phyloP scores from a whole-genome alignment of 2,113 vertebrate species.

The Gnathonemus longibarbis region DNA sequence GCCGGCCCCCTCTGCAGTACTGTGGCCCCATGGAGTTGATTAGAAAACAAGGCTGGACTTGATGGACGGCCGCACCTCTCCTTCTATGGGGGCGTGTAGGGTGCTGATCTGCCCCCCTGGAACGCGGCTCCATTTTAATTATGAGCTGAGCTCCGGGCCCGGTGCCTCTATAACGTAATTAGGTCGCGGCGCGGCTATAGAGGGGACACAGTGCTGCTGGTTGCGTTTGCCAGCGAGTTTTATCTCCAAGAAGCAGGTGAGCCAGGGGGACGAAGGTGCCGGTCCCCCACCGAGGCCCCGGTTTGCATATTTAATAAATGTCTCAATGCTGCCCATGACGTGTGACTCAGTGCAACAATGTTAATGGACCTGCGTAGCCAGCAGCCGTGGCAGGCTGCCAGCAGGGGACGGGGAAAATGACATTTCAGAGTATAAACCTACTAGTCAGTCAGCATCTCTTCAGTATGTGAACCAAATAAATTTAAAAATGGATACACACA shows the following conservation, averaged over 20 bases:
- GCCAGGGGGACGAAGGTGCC: not conserved
- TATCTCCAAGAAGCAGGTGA: not conserved
- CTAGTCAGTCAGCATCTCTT: not conserved
- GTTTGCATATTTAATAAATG: not conserved
- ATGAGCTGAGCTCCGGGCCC: not conserved
- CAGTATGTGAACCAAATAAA: not conserved
- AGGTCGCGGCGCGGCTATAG: not conserved
- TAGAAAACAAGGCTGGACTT: conserved; percentile 11
- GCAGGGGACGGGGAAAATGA: not conserved
- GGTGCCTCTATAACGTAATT: not conserved
- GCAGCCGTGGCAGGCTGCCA: not conserved
- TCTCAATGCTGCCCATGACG: not conserved
- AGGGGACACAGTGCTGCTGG: not conserved
- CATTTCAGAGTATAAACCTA: not conserved
- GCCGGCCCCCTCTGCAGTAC: not conserved
- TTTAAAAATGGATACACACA: not conserved
- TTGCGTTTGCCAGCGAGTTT: not conserved
- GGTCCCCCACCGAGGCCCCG: not conserved
- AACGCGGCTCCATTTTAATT: too few species aligned
- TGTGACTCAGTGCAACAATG: not conserved
- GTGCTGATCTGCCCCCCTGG: not conserved
- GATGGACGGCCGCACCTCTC: not conserved
- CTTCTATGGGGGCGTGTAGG: not conserved
- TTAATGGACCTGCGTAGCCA: not conserved
- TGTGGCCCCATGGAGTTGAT: conserved; percentile 2